A percentile compares a stretch with the other conserved stretches of the same genome.
Evolutionary conservation across 2,888 invertebrate species (phyloP).

Genomic region (Heliconius charithonia): DNA sequence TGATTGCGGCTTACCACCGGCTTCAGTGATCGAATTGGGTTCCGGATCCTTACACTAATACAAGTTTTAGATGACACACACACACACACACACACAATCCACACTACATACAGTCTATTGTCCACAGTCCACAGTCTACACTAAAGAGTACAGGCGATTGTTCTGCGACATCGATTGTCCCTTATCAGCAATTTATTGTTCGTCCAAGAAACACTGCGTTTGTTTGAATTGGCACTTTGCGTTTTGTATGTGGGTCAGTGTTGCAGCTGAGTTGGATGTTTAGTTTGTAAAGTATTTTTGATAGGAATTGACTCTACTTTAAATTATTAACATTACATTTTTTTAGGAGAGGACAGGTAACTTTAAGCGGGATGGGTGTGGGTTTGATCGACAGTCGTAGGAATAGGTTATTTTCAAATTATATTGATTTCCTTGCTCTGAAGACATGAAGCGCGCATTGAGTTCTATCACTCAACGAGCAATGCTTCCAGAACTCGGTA

Average conservation of each 20-base stretch:
- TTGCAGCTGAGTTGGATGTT: not conserved
- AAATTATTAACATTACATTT: too few species aligned
- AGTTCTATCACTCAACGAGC: too few species aligned
- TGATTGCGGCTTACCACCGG: not conserved
- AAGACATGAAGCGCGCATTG: too few species aligned
- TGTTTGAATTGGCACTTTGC: slow-evolving; percentile 12
- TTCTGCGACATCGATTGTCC: slow-evolving; percentile 42
- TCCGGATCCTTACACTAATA: not conserved
- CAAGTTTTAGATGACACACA: not conserved
- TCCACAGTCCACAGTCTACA: not conserved
- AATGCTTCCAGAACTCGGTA: too few species aligned
- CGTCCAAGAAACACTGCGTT: slow-evolving; percentile 15
- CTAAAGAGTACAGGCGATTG: slow-evolving; percentile 34
- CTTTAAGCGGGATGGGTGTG: too few species aligned
- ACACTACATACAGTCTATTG: not conserved
- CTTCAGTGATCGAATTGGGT: slow-evolving; percentile 4
- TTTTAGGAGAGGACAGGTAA: too few species aligned
- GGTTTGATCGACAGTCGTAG: too few species aligned
- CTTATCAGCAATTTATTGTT: slow-evolving; percentile 46
- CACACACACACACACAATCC: too few species aligned
- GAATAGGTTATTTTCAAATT: too few species aligned
- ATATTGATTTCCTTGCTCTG: too few species aligned
- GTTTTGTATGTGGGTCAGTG: slow-evolving; percentile 5
- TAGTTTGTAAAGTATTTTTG: not conserved
- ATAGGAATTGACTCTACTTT: too few species aligned